These are phyloP conservation scores for Gallinago solitaria DNA, from an alignment of 2,797 vertebrate genomes.

Conservation along the genomic window DNA sequence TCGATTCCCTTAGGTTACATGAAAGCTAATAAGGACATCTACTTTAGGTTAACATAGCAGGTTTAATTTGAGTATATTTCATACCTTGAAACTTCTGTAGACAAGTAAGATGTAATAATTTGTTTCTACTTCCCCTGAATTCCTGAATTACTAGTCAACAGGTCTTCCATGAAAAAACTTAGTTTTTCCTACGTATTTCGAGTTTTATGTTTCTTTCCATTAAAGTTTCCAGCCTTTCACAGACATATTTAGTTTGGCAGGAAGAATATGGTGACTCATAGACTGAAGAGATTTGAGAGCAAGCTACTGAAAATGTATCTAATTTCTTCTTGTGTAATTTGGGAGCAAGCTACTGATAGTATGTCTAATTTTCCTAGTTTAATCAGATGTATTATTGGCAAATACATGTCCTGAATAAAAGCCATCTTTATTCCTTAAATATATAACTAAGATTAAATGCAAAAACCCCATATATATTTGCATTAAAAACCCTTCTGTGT, in stretches of 20 bases:
- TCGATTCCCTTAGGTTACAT: background rate
- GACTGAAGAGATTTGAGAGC: conserved; percentile 82
- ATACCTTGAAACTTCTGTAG: conserved; percentile 12
- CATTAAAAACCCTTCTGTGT: conserved; percentile 34
- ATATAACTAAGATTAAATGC: conserved; percentile 56
- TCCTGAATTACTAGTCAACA: conserved; percentile 77
- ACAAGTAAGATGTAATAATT: conserved; percentile 41
- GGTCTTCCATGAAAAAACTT: conserved; percentile 77
- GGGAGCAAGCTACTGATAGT: conserved; percentile 78
- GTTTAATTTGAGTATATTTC: background rate
- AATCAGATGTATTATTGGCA: conserved; percentile 72
- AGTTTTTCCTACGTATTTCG: conserved; percentile 77
- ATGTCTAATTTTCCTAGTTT: conserved; percentile 75
- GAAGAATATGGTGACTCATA: conserved; percentile 79
- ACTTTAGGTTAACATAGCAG: background rate
- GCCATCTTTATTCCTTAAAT: conserved; percentile 63
- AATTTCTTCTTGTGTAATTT: conserved; percentile 82
- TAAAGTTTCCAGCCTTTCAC: conserved; percentile 81
- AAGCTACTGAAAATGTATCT: conserved; percentile 86
- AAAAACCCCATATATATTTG: conserved; percentile 30
- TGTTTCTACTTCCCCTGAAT: conserved; percentile 61
- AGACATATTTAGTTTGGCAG: conserved; percentile 86
- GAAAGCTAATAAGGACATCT: background rate
- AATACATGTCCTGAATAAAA: conserved; percentile 67
- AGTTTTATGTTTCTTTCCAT: conserved; percentile 85